These are phyloP conservation scores for Pycnomerus fuliginosus DNA, from an alignment of 2,888 invertebrate genomes.

Conservation along the genomic window DNA sequence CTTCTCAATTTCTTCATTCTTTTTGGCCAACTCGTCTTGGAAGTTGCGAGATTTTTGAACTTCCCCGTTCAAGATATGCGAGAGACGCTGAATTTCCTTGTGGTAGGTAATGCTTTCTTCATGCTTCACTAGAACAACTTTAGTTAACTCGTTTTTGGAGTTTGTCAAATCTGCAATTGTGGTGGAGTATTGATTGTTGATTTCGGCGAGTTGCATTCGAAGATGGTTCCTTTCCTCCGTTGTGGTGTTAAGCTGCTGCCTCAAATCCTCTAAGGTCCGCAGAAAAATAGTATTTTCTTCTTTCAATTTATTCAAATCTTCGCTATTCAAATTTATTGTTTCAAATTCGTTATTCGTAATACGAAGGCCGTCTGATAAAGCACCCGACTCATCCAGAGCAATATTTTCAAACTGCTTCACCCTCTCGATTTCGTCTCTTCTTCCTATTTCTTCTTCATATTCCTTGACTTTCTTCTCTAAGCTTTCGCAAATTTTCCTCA, in stretches of 20 bases:
- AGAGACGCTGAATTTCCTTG: constrained; percentile 78
- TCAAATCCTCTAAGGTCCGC: constrained; percentile 29
- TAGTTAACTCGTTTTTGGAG: constrained; percentile 71
- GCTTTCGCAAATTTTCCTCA: constrained; percentile 9
- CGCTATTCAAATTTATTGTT: no score
- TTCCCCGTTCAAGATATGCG: constrained; percentile 58
- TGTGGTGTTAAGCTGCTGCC: neutral
- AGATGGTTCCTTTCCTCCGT: constrained; percentile 18
- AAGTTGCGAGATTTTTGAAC: constrained; percentile 55
- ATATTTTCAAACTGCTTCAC: no score
- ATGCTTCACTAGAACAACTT: constrained; percentile 76
- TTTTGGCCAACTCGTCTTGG: constrained; percentile 22
- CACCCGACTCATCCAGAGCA: no score
- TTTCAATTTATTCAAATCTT: constrained; percentile 31
- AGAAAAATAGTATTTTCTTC: constrained; percentile 38
- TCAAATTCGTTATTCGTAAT: no score
- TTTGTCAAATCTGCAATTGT: constrained; percentile 49
- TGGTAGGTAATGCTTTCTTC: constrained; percentile 84
- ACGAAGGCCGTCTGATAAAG: no score
- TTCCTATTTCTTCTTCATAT: constrained; percentile 6
- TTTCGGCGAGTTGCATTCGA: constrained; percentile 21
- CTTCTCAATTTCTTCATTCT: constrained; percentile 56
- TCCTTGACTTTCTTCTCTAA: constrained; percentile 15
- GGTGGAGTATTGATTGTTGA: constrained; percentile 11
- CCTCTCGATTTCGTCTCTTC: no score